Evolutionary conservation across 2,888 invertebrate genomes (phyloP), one percentile per base, ranked within the genome.

Genomic region (Drosophila mimetica): DNA sequence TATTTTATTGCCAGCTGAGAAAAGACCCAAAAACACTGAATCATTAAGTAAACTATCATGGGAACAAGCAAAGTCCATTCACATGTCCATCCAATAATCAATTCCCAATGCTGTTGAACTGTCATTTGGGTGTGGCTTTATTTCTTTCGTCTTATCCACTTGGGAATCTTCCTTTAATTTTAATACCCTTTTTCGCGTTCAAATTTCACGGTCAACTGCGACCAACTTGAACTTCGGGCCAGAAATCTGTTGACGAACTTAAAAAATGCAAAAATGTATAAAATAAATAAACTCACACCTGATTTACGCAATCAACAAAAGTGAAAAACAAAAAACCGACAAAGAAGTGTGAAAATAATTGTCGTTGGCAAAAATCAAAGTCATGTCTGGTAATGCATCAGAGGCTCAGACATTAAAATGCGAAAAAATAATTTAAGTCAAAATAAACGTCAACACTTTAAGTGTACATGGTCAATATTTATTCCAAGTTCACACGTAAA

Each of bases 301-400:
- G 77, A 72, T 66, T 83, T 86, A 75, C 84, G 86, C 74, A 83
- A 86, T 63, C 72, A 48, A 65, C 70, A 66, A 51, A 74, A 39
- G 41, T 18, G 39, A 39, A 39, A 16, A 47, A 60, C n/a, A n/a
- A 63, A 64, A 28, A 67, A 47, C 32, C 47, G 41, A 78, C 53
- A 53, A 76, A 65, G 70, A 82, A 79, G 82, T 83, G 82, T 86
- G 77, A 88, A 82, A 88, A 83, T 76, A 88, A 88, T 71, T 83
- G 74, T 42, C 70, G 70, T 34, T 34, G 66, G 58, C 70, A 64
- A 73, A 76, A 77, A 81, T 87, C 66, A 59, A 51, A 70, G 66
- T 50, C 67, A 42, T 53, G 53, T 47, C 41, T 16, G 53, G 65
- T 32, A 84, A 84, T 75, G 67, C 72, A 80, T 80, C 85, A 82